Evolutionary conservation across 2,113 vertebrate species (phyloP).

Genomic region (Lichenostomus cassidix): DNA sequence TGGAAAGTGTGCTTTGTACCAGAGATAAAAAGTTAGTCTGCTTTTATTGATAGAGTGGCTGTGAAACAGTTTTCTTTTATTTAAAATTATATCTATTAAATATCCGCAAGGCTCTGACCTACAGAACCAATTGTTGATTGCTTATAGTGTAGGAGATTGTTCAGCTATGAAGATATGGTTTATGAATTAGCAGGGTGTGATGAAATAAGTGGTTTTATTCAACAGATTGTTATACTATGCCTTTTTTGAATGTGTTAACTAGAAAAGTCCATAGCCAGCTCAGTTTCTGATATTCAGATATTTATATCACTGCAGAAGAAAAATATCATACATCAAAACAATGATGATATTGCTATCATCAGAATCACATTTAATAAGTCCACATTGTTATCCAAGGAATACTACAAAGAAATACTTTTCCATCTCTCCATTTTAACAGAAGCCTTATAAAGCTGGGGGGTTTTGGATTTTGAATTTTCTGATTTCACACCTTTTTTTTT

Average conservation of each 20-base stretch:
- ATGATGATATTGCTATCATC: not conserved
- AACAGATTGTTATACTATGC: not conserved
- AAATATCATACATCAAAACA: not conserved
- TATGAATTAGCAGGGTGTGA: slow-evolving; percentile 15
- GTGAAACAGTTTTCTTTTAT: not conserved
- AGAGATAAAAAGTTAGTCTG: slow-evolving; percentile 35
- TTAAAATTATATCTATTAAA: not conserved
- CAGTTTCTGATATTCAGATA: not conserved
- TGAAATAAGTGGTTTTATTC: slow-evolving; percentile 4
- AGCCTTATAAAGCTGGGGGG: not conserved
- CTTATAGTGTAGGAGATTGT: not conserved
- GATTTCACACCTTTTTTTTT: not conserved
- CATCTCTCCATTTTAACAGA: not conserved
- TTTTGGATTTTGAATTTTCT: not conserved
- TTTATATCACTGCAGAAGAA: not conserved
- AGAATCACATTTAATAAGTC: not conserved
- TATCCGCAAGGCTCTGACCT: not conserved
- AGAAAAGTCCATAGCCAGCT: not conserved
- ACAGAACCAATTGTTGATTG: not conserved
- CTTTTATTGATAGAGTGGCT: slow-evolving; percentile 23
- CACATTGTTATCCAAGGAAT: not conserved
- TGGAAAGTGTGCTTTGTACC: slow-evolving; percentile 25
- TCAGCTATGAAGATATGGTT: not conserved
- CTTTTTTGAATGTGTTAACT: not conserved
- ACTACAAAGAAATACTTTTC: not conserved